Percentiles rank a stretch among this genome's conserved stretches.
phyloP scores from a whole-genome alignment of 2,888 invertebrate species.

The Eremobia ochroleuca region DNA sequence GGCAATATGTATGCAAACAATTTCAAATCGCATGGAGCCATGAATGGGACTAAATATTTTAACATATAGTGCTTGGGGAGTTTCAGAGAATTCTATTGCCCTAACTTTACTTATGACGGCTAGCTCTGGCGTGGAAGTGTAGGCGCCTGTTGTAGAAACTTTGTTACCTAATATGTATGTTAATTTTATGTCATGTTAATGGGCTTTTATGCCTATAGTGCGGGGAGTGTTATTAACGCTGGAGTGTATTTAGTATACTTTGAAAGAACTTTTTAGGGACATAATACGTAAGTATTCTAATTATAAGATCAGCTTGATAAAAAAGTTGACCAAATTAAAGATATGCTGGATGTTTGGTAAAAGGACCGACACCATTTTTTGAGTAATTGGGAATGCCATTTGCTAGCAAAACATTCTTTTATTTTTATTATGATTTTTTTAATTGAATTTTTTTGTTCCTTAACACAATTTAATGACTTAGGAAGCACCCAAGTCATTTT shows the following conservation, averaged over 20 bases:
- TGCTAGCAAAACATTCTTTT: not conserved
- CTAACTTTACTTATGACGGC: constrained; percentile 50
- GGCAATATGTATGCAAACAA: constrained; percentile 62
- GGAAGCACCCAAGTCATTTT: not conserved
- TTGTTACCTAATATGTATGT: constrained; percentile 65
- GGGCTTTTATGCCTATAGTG: constrained; percentile 6
- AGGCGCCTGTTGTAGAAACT: constrained; percentile 53
- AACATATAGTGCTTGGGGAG: constrained; percentile 36
- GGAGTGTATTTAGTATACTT: constrained; percentile 22
- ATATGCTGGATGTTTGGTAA: not conserved
- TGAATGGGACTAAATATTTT: constrained; percentile 66
- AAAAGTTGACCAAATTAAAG: too few species aligned
- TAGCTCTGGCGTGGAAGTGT: constrained; percentile 20
- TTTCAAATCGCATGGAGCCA: constrained; percentile 55
- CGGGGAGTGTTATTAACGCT: constrained; percentile 11
- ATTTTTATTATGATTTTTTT: not conserved
- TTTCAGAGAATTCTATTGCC: constrained; percentile 37
- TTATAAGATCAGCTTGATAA: not conserved
- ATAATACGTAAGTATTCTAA: not conserved
- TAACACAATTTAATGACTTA: not conserved
- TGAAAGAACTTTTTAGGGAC: not conserved
- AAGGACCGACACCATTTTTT: not conserved
- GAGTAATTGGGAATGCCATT: not conserved
- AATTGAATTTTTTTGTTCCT: not conserved
- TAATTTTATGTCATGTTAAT: constrained; percentile 60